Percentiles rank a stretch among this genome's conserved stretches.
phyloP scores from a whole-genome alignment of 2,113 vertebrate species.

The Enhydra lutris region DNA sequence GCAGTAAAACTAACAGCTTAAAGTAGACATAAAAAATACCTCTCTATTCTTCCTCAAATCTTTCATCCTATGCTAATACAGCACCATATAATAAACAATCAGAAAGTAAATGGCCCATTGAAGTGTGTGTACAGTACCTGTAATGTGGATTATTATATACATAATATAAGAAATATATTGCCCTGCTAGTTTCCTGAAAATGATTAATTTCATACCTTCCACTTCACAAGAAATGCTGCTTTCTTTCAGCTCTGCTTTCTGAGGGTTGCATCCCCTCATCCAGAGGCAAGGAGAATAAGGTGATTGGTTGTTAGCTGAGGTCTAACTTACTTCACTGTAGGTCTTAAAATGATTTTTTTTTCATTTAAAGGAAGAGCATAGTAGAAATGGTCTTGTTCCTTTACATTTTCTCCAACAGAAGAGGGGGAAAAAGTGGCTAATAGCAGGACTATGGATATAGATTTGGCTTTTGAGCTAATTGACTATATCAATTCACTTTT shows the following conservation, averaged over 20 bases:
- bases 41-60: constrained; percentile 23
- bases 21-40: constrained; percentile 51
- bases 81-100: constrained; percentile 40
- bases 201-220: constrained; percentile 43
- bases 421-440: neutral
- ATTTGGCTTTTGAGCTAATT: neutral
- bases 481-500: neutral
- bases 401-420: neutral
- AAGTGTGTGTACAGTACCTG: constrained; percentile 26
- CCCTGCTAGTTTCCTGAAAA: neutral
- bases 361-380: neutral
- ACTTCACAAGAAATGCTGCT: neutral
- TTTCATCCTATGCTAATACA: constrained; percentile 5
- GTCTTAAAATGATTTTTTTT: neutral
- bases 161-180: constrained; percentile 32
- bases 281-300: neutral
- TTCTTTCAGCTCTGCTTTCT: neutral
- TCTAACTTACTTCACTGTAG: neutral
- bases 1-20: constrained; percentile 48
- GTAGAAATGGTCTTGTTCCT: neutral
- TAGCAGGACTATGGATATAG: neutral
- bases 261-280: neutral
- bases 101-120: constrained; percentile 53
- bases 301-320: neutral
- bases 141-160: constrained; percentile 43